phyloP scores from a whole-genome alignment of 2,888 invertebrate species.

The Eupithecia exiguata region DNA sequence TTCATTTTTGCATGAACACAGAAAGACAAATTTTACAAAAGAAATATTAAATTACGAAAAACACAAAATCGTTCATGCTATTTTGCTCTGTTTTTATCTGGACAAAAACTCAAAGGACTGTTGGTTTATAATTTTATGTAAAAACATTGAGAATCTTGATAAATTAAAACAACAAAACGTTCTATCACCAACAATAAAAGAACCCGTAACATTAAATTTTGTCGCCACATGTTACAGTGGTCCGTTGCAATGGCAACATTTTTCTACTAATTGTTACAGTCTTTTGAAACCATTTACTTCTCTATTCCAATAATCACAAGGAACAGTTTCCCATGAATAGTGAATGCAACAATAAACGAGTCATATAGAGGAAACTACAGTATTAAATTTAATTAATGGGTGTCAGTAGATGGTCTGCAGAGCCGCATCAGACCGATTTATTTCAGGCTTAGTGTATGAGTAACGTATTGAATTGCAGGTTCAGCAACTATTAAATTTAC shows the following conservation, averaged over 20 bases:
- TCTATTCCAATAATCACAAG: constrained; percentile 1
- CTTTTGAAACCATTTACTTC: constrained; percentile 41
- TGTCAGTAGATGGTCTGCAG: constrained; percentile 38
- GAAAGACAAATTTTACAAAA: too few relatives aligned
- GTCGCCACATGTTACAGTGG: constrained; percentile 39
- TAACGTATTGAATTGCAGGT: neutral
- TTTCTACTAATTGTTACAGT: constrained; percentile 53
- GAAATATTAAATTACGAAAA: too few relatives aligned
- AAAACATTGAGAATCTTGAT: too few relatives aligned
- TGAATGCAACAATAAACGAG: constrained; percentile 25
- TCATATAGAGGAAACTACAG: constrained; percentile 49
- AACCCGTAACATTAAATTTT: constrained; percentile 5
- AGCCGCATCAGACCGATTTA: constrained; percentile 35
- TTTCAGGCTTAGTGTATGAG: constrained; percentile 20
- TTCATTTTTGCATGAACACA: too few relatives aligned
- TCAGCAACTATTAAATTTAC: too few relatives aligned
- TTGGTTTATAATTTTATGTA: too few relatives aligned
- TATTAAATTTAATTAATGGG: constrained; percentile 59
- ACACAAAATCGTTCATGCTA: too few relatives aligned
- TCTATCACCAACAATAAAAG: neutral
- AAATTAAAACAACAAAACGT: neutral
- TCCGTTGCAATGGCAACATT: constrained; percentile 36
- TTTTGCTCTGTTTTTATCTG: too few relatives aligned
- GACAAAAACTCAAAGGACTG: too few relatives aligned
- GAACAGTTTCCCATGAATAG: constrained; percentile 1